Percentiles rank a stretch among this genome's conserved stretches.
phyloP scores from a whole-genome alignment of 1,140 invertebrate genomes.

The Brachionus koreanus region DNA sequence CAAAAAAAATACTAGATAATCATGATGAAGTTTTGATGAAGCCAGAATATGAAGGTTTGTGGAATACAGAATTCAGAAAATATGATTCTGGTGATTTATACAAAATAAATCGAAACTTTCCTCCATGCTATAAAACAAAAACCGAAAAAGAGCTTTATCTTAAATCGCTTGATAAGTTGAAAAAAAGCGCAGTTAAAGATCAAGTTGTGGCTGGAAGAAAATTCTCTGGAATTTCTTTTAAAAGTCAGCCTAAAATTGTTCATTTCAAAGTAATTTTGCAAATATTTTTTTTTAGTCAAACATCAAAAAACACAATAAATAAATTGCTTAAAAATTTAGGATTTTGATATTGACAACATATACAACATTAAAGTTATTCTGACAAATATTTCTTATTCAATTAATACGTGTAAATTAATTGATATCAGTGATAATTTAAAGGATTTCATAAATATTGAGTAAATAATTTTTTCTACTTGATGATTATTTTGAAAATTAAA shows the following conservation, averaged over 20 bases:
- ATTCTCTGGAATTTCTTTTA: slow-evolving; percentile 56
- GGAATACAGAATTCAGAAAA: slow-evolving; percentile 55
- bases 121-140: slow-evolving; percentile 55
- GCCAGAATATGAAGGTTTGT: slow-evolving; percentile 58
- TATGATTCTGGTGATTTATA: slow-evolving; percentile 50
- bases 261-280: slow-evolving; percentile 54
- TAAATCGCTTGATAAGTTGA: slow-evolving; percentile 52
- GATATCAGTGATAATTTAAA: slow-evolving; percentile 56
- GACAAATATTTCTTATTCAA: slow-evolving; percentile 58
- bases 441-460: slow-evolving; percentile 57
- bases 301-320: background rate
- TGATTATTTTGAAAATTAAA: background rate
- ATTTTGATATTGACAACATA: slow-evolving; percentile 56
- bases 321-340: slow-evolving; percentile 49
- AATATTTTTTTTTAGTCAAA: background rate
- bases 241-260: slow-evolving; percentile 57
- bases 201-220: slow-evolving; percentile 55
- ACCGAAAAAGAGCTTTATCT: slow-evolving; percentile 55
- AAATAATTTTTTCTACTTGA: slow-evolving; percentile 46
- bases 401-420: slow-evolving; percentile 56
- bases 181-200: slow-evolving; percentile 53
- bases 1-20: background rate
- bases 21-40: slow-evolving; percentile 50
- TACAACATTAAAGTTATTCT: slow-evolving; percentile 57
- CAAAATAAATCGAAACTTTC: slow-evolving; percentile 47